phyloP scores from a whole-genome alignment of 2,113 vertebrate genomes.

The Lichenostomus cassidix region DNA sequence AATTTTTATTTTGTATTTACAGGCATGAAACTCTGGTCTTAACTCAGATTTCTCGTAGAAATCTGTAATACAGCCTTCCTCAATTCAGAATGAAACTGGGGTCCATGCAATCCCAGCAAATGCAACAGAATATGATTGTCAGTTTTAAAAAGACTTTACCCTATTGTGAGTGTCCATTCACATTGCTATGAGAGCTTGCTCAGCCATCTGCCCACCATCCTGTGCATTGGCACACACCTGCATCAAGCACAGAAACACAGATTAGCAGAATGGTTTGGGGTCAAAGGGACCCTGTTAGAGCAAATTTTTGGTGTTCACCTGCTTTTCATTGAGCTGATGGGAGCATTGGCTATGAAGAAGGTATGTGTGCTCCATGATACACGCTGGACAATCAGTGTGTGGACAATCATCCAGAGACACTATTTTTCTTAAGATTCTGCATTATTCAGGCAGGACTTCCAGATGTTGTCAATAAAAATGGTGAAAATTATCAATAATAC shows the following conservation, averaged over 20 bases:
- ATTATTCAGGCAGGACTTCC: background rate
- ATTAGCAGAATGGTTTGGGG: background rate
- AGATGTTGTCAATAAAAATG: background rate
- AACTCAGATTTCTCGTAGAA: background rate
- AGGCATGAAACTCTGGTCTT: background rate
- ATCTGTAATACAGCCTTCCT: fast-evolving
- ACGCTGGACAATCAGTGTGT: fast-evolving
- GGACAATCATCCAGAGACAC: background rate
- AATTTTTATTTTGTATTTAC: background rate
- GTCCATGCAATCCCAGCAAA: background rate
- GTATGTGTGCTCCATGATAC: fast-evolving
- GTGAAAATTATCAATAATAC: background rate
- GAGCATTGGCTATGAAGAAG: background rate
- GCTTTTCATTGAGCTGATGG: background rate
- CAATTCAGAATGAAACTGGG: background rate
- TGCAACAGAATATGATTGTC: fast-evolving
- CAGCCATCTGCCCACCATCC: fast-evolving
- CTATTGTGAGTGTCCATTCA: background rate
- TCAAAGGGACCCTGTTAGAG: background rate
- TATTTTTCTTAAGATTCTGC: background rate
- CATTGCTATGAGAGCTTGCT: background rate
- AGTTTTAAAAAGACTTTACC: background rate
- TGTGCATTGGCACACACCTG: fast-evolving
- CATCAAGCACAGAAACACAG: background rate
- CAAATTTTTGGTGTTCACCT: background rate